A percentile compares a stretch with the other conserved stretches of the same genome.
Conservation (phyloP, 2,888 invertebrate genomes). For the Colostygia pectinataria region DNA sequence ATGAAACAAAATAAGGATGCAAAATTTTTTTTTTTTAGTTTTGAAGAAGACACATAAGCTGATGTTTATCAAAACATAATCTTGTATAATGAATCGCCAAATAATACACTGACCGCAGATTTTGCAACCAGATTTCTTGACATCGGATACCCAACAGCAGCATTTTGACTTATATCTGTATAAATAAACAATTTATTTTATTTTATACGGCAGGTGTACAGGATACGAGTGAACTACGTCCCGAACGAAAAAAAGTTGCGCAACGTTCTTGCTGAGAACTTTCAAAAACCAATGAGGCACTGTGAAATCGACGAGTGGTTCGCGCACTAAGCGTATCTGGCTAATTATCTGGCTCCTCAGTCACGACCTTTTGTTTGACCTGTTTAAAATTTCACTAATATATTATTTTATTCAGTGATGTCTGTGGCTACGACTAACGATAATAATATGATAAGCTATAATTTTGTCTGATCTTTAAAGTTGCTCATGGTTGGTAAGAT, state of each 20-base stretch:
- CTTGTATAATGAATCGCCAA: constrained; percentile 28
- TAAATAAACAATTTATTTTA: constrained; percentile 50
- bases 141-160: constrained; percentile 46
- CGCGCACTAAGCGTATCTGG: constrained; percentile 54
- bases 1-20: too few relatives aligned
- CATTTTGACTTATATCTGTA: constrained; percentile 51
- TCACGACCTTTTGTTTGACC: constrained; percentile 72
- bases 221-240: constrained; percentile 46
- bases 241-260: constrained; percentile 55
- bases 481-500: constrained; percentile 3
- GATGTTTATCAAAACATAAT: constrained; percentile 18
- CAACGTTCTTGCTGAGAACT: constrained; percentile 60
- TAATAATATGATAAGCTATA: too few relatives aligned
- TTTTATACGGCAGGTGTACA: constrained; percentile 52
- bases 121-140: constrained; percentile 40
- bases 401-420: neutral
- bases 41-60: neutral
- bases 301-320: constrained; percentile 67
- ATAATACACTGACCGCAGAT: constrained; percentile 32
- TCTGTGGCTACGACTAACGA: too few relatives aligned
- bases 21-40: too few relatives aligned
- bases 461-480: too few relatives aligned
- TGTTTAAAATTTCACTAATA: constrained; percentile 11
- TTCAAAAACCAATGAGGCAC: constrained; percentile 75
- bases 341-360: constrained; percentile 70